Evolutionary conservation across 2,797 vertebrate species (phyloP), one percentile per base, ranked within the genome.

Genomic region (Arrhamphus sclerolepis): DNA sequence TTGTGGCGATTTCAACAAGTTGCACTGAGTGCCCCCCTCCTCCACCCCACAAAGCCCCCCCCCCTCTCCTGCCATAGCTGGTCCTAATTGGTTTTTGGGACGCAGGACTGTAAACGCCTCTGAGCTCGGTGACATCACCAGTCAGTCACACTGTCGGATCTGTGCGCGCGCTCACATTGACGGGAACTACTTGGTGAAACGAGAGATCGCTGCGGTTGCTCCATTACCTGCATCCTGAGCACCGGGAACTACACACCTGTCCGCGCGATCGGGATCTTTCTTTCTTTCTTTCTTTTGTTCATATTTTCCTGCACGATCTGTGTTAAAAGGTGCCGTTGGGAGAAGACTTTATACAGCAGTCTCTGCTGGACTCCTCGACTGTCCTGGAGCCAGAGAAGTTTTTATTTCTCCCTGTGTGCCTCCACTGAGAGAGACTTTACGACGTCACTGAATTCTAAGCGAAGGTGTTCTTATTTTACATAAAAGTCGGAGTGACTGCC

Each of bases 91-190:
- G 40, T 59, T 46, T 54, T 44, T 20, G 42, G 66, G 56, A 28
- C 34, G 11, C 4, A 1, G 31, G 29, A 39, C 34, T 53, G 72
- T 86, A 77, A 44, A 88, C 86, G 87, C 72, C 64, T 75, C 65
- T 56, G n/a, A 19, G 42, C n/a, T 62, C 73, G 83, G 82, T 89
- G 89, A 89, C 89, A 81, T 91, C 90, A 89, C 70, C 54, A 70
- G 69, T 38, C 79, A 76, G 58, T 70, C 56, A 65, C 62, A 19
- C 62, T 21, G 52, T 57, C 80, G 57, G 68, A 77, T 72, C 28
- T 63, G 2, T 41, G 62, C 47, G 67, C 69, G 69, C 72, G 52
- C 58, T 21, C 19, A 58, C 42, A 47, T n/a, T 46, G 49, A 1
- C 19, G 60, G 48, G 68, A 68, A 84, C 60, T 81, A 85, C 79